Conservation (phyloP, 2,797 vertebrate species). For the Mus spretus region DNA sequence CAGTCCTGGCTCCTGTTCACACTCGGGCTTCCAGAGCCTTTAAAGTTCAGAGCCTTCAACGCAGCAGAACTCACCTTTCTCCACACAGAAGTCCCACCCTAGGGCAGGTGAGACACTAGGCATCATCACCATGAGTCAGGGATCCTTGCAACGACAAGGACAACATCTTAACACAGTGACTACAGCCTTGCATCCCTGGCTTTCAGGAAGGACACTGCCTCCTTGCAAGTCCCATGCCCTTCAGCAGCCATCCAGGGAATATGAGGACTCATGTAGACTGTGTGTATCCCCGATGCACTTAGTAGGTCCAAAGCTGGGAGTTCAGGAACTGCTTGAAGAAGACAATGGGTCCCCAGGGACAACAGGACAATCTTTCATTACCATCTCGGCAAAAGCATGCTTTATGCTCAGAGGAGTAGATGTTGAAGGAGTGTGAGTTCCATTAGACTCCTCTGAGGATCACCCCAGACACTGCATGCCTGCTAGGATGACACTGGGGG, state of each 20-base stretch:
- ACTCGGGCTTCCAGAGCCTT: background rate
- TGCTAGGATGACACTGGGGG: rapidly evolving
- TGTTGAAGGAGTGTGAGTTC: background rate
- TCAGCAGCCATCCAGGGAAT: background rate
- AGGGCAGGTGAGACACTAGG: background rate
- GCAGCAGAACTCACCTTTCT: background rate
- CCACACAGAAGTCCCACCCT: background rate
- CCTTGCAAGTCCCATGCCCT: background rate
- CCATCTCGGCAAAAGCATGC: background rate
- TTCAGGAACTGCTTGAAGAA: background rate
- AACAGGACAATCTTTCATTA: background rate
- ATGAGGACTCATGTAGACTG: background rate
- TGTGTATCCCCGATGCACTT: too few relatives aligned
- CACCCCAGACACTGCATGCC: background rate
- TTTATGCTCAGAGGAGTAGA: background rate
- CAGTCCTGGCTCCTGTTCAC: rapidly evolving
- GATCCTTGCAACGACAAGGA: background rate
- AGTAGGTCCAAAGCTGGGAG: background rate
- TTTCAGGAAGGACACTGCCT: background rate
- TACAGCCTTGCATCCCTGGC: background rate
- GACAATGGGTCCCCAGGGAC: background rate
- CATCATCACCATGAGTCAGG: background rate
- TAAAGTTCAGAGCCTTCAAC: background rate
- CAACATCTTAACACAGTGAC: background rate
- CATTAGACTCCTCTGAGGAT: background rate